phyloP scores from a whole-genome alignment of 2,888 invertebrate species.

The Drosophila emarginata region DNA sequence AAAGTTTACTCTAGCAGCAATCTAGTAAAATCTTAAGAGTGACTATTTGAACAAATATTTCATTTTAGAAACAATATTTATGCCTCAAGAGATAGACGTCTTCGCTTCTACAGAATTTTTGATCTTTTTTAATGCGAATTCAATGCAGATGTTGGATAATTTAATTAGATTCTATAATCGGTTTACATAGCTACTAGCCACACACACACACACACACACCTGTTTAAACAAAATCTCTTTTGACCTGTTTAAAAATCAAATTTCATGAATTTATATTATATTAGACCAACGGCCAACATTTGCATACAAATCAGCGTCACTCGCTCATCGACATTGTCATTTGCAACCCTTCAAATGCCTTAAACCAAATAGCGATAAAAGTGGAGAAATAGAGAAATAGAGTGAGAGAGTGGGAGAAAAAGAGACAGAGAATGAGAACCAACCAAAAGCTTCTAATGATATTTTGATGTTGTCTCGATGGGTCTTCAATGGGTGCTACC shows the following conservation, averaged over 20 bases:
- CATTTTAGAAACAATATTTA: not conserved
- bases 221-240: conserved; percentile 27
- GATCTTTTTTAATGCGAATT: conserved; percentile 21
- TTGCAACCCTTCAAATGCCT: conserved; percentile 70
- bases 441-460: conserved; percentile 59
- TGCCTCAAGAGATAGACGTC: not conserved
- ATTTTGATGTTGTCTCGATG: conserved; percentile 77
- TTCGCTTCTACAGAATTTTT: not conserved
- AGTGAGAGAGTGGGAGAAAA: conserved; percentile 2
- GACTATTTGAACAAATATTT: too few relatives aligned
- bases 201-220: conserved; percentile 12
- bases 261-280: conserved; percentile 44
- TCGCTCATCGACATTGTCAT: conserved; percentile 20
- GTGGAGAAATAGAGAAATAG: conserved; percentile 13
- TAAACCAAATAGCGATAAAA: conserved; percentile 26
- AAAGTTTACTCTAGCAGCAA: too few relatives aligned
- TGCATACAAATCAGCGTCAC: conserved; percentile 66
- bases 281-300: conserved; percentile 39
- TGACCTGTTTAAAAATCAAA: conserved; percentile 49
- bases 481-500: conserved; percentile 67
- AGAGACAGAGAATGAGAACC: conserved; percentile 7
- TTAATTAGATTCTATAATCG: conserved; percentile 65
- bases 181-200: conserved; percentile 38
- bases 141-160: conserved; percentile 42
- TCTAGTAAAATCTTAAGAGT: too few relatives aligned